Evolutionary conservation across 92 coral and sea anemone species (phyloP).

Genomic region (Actinernus sp.): DNA sequence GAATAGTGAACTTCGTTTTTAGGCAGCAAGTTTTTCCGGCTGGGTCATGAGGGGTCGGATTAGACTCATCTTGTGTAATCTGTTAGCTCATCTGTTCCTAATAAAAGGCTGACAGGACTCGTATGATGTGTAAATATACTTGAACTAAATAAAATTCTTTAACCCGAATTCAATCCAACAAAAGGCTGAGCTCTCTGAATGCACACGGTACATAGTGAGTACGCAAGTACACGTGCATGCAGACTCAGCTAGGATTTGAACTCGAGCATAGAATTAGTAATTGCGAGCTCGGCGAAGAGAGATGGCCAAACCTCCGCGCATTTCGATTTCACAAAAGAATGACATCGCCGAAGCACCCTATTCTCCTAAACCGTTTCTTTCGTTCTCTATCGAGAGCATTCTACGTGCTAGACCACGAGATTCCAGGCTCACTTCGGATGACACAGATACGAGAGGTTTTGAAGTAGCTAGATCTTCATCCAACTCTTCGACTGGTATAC

Average conservation of each 20-base stretch:
- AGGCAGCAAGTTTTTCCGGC: background rate
- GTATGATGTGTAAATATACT: slow-evolving; percentile 82
- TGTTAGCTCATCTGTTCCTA: slow-evolving; percentile 70
- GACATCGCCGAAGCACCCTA: slow-evolving; percentile 7
- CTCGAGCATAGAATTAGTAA: no score
- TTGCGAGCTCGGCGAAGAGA: no score
- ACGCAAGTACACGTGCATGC: no score
- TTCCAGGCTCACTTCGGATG: background rate
- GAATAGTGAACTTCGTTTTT: background rate
- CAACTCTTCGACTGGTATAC: no score
- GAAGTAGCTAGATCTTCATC: no score
- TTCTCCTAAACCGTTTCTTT: slow-evolving; percentile 38
- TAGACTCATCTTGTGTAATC: slow-evolving; percentile 63
- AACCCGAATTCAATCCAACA: slow-evolving; percentile 30
- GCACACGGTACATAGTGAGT: background rate
- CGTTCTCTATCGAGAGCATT: slow-evolving; percentile 92
- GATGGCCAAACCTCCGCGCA: no score
- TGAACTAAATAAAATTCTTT: slow-evolving; percentile 75
- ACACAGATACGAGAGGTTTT: background rate
- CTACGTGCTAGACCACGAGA: slow-evolving; percentile 14
- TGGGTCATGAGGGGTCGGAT: slow-evolving; percentile 13
- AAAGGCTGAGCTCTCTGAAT: background rate
- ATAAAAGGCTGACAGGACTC: slow-evolving; percentile 76
- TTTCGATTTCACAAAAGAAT: no score
- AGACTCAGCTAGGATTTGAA: no score